Evolutionary conservation across 2,113 vertebrate species (phyloP), one percentile per base, ranked within the genome.

Genomic region (Upupa epops): DNA sequence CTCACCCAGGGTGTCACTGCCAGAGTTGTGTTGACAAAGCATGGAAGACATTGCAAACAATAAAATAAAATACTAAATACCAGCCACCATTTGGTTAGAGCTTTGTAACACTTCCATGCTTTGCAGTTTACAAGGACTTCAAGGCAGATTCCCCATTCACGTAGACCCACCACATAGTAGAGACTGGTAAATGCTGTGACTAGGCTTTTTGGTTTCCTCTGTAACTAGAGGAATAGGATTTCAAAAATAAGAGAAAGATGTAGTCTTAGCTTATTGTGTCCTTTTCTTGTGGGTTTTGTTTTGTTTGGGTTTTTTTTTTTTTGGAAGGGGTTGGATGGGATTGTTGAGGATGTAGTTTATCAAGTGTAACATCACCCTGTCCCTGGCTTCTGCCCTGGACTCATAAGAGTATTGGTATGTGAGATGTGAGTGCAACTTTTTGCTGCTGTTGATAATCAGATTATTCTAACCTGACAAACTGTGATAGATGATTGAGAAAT

Each of bases 401-500:
- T 86, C 17, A 1, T 32, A 40, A 54, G 5, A 72, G 9, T 11
- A 32, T 73, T 69, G 52, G 29, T 31, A 69, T 22, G 7, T 4
- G 11, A 89, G 9, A 69, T 22, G 7, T 4, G 11, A 89, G 9
- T 36, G 10, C 17, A 69, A 79, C 17, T 46, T 78, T 46, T 65
- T 40, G 5, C 46, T 87, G 32, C 12, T 75, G 42, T 18, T 82
- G 74, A 93, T 86, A 60, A 86, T 89, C 66, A 86, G 55, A 89
- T 92, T 88, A 84, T 69, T 90, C 63, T 90, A 84, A 78, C 75
- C 66, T 92, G 89, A 75, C 42, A 91, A 49, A 34, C 31, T 75
- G 59, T 89, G 78, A 82, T 45, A n/a, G 59, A 89, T 46, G 86
- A 71, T 77, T 68, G 34, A 73, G 90, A 93, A 95, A 90, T 84